These are phyloP conservation scores for Xylota sylvarum DNA, from an alignment of 2,888 invertebrate species.

Conservation along the genomic window DNA sequence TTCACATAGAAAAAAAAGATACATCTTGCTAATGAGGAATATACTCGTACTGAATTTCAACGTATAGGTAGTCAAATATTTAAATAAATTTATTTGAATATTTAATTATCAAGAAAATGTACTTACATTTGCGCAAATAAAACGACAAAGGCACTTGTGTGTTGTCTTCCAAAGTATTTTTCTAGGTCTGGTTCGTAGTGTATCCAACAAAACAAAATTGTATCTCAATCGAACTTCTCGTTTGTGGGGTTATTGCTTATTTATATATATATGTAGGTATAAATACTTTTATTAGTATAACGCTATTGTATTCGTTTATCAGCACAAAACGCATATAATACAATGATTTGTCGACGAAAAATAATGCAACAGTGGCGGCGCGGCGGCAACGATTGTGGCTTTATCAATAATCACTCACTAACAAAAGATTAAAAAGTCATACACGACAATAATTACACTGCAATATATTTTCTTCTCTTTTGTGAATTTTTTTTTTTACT, in stretches of 20 bases:
- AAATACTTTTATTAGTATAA: conserved; percentile 23
- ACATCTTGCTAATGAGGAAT: too few relatives aligned
- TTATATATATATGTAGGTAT: conserved; percentile 3
- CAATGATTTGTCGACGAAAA: conserved; percentile 10
- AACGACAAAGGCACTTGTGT: background rate
- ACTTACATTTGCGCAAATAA: conserved; percentile 49
- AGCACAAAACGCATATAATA: conserved; percentile 48
- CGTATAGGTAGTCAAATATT: background rate
- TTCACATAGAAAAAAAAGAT: too few relatives aligned
- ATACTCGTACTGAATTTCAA: background rate
- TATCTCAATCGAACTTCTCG: conserved; percentile 37
- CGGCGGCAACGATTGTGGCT: conserved; percentile 41
- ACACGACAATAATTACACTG: conserved; percentile 46
- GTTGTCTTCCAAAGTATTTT: conserved; percentile 29
- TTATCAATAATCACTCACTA: conserved; percentile 70
- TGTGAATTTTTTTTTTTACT: conserved; percentile 1
- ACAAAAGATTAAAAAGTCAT: conserved; percentile 50
- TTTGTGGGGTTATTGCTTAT: conserved; percentile 28
- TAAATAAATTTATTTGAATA: background rate
- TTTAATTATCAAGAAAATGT: conserved; percentile 17
- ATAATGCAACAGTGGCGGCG: conserved; percentile 54
- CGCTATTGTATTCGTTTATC: conserved; percentile 49
- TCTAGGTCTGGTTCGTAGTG: conserved; percentile 1
- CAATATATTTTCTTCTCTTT: conserved; percentile 22
- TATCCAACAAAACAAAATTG: conserved; percentile 30